Conservation (phyloP, 2,113 vertebrate species). For the Clinocottus analis region DNA sequence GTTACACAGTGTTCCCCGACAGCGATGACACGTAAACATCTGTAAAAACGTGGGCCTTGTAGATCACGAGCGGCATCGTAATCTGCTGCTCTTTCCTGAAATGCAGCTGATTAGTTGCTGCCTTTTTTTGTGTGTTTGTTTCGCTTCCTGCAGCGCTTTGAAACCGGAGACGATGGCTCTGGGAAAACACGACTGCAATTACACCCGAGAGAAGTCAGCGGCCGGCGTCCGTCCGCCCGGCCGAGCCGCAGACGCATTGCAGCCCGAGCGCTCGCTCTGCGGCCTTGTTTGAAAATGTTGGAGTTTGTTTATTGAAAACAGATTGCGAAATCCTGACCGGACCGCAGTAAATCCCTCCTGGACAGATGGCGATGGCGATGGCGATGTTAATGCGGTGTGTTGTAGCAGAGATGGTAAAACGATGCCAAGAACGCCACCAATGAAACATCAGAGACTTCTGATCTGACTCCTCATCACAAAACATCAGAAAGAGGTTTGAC, state of each 20-base stretch:
- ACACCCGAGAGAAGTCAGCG: constrained; percentile 2
- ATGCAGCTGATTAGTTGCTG: constrained; percentile 52
- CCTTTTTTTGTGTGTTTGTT: no score
- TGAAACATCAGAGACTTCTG: neutral
- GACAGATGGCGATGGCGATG: constrained; percentile 63
- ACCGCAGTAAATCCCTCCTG: constrained; percentile 56
- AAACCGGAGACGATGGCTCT: constrained; percentile 22
- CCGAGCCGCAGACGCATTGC: constrained; percentile 17
- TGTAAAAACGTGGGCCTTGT: neutral
- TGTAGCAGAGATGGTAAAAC: neutral
- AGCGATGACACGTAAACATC: constrained; percentile 30
- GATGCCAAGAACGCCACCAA: neutral
- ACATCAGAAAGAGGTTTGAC: neutral
- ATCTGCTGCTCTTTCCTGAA: constrained; percentile 42
- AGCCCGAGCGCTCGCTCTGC: neutral
- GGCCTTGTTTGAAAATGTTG: constrained; percentile 51
- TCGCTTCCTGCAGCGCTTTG: constrained; percentile 48
- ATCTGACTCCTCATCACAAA: neutral
- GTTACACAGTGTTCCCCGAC: neutral
- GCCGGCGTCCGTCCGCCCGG: neutral
- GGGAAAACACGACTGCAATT: constrained; percentile 38
- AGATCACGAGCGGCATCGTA: constrained; percentile 13
- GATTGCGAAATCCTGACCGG: constrained; percentile 45
- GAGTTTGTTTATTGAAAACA: constrained; percentile 66
- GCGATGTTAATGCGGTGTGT: constrained; percentile 29